Conservation (phyloP, 92 coral and sea anemone genomes). For the Palythoa grandiflora region DNA sequence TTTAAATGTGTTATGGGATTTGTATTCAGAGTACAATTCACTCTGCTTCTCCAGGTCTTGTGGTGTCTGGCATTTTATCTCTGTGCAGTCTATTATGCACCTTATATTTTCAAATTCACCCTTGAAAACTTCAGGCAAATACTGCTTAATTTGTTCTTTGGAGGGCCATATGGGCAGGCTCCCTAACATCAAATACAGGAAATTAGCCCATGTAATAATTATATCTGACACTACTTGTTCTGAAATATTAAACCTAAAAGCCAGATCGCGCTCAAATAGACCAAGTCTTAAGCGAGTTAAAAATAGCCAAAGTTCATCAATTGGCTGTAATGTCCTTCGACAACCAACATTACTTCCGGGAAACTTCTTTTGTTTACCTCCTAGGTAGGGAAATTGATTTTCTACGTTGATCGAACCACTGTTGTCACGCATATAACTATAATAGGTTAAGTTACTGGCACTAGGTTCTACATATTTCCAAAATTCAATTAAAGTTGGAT, state of each 20-base stretch:
- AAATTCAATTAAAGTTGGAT: constrained; percentile 56
- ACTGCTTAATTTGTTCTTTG: constrained; percentile 59
- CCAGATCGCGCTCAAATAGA: constrained; percentile 73
- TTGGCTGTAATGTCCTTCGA: constrained; percentile 60
- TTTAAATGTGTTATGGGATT: constrained; percentile 67
- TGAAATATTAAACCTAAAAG: constrained; percentile 71
- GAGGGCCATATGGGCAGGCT: constrained; percentile 66
- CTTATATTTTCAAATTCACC: constrained; percentile 62
- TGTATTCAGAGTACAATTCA: constrained; percentile 74
- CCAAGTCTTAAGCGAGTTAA: constrained; percentile 72
- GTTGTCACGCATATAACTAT: constrained; percentile 55
- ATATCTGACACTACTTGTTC: constrained; percentile 69
- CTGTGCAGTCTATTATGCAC: constrained; percentile 75
- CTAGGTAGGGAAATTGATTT: constrained; percentile 58
- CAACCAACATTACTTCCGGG: constrained; percentile 56
- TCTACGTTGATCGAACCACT: neutral
- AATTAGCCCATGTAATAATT: constrained; percentile 64
- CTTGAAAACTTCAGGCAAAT: constrained; percentile 66
- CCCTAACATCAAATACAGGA: constrained; percentile 52
- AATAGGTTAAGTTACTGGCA: constrained; percentile 62
- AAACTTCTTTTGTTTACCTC: constrained; percentile 44
- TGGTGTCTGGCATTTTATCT: constrained; percentile 67
- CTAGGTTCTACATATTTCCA: constrained; percentile 67
- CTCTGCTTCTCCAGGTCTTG: constrained; percentile 62
- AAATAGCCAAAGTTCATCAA: constrained; percentile 73